phyloP scores from a whole-genome alignment of 2,113 vertebrate species.

The Paraplagusia blochii region DNA sequence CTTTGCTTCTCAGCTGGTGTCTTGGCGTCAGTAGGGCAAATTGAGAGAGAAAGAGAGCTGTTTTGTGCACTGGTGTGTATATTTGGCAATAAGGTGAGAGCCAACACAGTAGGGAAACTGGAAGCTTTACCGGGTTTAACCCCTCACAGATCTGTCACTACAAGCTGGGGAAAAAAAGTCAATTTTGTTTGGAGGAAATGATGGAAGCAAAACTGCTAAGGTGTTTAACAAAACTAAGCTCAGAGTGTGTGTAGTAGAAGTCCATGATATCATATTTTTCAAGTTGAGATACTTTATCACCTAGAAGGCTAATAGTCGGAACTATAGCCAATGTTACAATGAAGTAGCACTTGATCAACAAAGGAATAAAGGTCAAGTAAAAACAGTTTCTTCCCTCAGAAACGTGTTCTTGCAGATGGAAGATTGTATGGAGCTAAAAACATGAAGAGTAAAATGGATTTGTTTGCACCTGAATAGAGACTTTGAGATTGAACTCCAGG shows the following conservation, averaged over 20 bases:
- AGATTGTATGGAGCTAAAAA: slow-evolving; percentile 6
- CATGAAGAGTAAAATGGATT: background rate
- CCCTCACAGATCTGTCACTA: slow-evolving; percentile 46
- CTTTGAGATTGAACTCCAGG: too few relatives aligned
- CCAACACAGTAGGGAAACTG: slow-evolving; percentile 46
- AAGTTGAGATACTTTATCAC: background rate
- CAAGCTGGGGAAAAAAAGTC: slow-evolving; percentile 16
- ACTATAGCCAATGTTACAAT: background rate
- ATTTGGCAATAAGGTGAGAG: slow-evolving; percentile 44
- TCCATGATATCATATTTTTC: background rate
- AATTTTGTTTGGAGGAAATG: slow-evolving; percentile 33
- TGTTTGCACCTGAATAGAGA: slow-evolving; percentile 11
- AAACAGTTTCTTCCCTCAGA: background rate
- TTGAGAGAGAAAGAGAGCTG: slow-evolving; percentile 19
- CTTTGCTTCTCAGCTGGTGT: slow-evolving; percentile 24
- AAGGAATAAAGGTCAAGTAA: slow-evolving; percentile 10
- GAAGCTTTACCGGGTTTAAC: slow-evolving; percentile 55
- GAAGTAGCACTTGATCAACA: background rate
- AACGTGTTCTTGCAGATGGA: slow-evolving; percentile 14
- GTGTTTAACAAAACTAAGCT: slow-evolving; percentile 1
- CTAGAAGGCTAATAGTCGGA: background rate
- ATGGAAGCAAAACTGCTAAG: slow-evolving; percentile 8
- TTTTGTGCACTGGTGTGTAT: slow-evolving; percentile 43
- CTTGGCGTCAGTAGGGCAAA: slow-evolving; percentile 36
- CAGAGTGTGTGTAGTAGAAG: background rate